Evolutionary conservation across 2,888 invertebrate species (phyloP).

Genomic region (Callyntrura guangdongensis): DNA sequence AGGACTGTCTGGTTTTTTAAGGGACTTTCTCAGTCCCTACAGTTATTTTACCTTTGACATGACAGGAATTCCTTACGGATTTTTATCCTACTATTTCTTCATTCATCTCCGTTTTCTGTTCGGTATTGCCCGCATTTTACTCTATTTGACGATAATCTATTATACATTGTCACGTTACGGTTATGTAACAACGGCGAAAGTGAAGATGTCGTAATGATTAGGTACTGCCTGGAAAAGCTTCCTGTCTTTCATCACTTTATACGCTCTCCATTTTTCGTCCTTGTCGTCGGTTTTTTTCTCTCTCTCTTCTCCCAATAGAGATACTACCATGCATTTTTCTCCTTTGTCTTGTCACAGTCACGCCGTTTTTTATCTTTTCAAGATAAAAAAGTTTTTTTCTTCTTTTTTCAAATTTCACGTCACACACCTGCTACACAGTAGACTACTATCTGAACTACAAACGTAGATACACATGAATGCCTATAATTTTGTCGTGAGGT

Average conservation of each 20-base stretch:
- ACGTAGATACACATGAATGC: neutral
- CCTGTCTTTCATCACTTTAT: conserved; percentile 6
- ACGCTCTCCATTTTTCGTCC: neutral
- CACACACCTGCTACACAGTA: conserved; percentile 22
- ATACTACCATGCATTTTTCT: conserved; percentile 28
- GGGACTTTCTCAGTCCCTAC: no score
- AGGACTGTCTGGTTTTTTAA: no score
- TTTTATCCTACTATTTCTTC: neutral
- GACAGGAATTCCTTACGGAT: neutral
- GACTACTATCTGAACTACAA: neutral
- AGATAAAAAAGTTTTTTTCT: neutral
- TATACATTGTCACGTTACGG: neutral
- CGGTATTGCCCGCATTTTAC: conserved; percentile 5
- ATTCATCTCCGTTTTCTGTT: neutral
- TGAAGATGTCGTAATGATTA: conserved; percentile 20
- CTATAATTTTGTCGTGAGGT: conserved; percentile 32
- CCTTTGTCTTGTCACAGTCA: conserved; percentile 27
- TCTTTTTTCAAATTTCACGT: neutral
- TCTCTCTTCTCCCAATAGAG: neutral
- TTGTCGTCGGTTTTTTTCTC: conserved; percentile 10
- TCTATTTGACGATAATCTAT: neutral
- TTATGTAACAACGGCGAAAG: neutral
- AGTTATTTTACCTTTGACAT: neutral
- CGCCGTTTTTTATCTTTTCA: neutral
- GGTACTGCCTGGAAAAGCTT: neutral